Base-by-base conservation (phyloP, 2,113 vertebrate species). In the Hirundichthys speculiger region DNA sequence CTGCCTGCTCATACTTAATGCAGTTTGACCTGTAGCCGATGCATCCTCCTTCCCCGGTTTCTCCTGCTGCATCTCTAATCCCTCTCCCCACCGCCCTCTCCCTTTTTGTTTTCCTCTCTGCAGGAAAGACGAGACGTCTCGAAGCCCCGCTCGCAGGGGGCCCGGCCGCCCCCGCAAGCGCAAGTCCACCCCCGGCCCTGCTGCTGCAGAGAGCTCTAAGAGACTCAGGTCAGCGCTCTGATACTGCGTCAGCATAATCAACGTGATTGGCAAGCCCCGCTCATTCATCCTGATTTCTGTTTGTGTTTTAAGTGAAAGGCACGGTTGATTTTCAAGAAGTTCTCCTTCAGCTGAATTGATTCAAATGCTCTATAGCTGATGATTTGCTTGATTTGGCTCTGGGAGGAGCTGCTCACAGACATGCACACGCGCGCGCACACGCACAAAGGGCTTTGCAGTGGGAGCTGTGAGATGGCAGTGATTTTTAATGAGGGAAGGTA, bases 121-220 rank as follows among this genome's bases (percentile, higher is more conserved):
- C 88, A 99, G 97, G 91, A 96, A 94, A 75, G 96, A 98, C 0
- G 96, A 99, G 82, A 94, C 92, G 67, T 96, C 94, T 1, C 92
- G 95, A 22, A 98, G 96, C 86, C 96, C 97, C 0, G 96, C 95
- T 0, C 93, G 96, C 47, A 88, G 97, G 0, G 95, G 97, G n/a
- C 96, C 96, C 0, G 97, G 97, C 6, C 93, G 97, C 71, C 96
- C 97, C 0, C 91, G 96, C 82, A 99, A 99, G 75, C 92, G 96
- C 77, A 98, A 94, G 68, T 95, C 58, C 50, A 90, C 62, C 86
- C 92, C 82, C 69, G 91, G 54, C 82, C 77, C 86, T 75, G 80
- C 77, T 73, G 84, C 69, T 58, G 88, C 88, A 61, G 91, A 21
- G 90, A 93, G 21, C 74, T 88, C 92, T 90, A 94, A 91, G 87